A percentile compares a stretch with the other conserved stretches of the same genome.
phyloP scores from a whole-genome alignment of 2,888 invertebrate genomes.

The Acanthosoma haemorrhoidale region DNA sequence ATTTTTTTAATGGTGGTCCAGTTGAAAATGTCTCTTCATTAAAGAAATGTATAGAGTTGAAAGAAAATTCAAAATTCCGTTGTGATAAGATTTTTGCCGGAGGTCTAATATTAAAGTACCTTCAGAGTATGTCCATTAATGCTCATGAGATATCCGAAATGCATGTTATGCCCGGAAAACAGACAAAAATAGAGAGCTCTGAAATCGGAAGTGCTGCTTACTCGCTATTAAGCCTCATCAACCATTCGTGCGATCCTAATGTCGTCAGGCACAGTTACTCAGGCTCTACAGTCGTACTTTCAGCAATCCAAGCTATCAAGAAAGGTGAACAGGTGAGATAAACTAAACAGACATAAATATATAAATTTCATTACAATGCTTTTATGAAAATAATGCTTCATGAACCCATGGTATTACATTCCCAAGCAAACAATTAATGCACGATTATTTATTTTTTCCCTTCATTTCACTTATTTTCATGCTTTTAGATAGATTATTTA shows the following conservation, averaged over 20 bases:
- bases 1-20: conserved; percentile 48
- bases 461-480: no score
- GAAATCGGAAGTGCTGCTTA: conserved; percentile 67
- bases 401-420: not conserved
- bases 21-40: not conserved
- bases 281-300: conserved; percentile 49
- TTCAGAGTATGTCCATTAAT: conserved; percentile 78
- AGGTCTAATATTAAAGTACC: conserved; percentile 63
- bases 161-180: conserved; percentile 24
- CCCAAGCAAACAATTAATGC: no score
- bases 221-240: conserved; percentile 70
- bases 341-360: not conserved
- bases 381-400: not conserved
- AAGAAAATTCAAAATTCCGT: not conserved
- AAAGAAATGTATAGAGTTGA: not conserved
- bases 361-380: not conserved
- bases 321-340: conserved; percentile 57
- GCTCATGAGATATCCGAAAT: conserved; percentile 70
- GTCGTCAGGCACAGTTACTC: conserved; percentile 59
- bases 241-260: conserved; percentile 85
- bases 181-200: conserved; percentile 41
- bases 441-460: no score
- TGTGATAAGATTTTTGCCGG: conserved; percentile 49
- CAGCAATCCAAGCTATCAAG: conserved; percentile 61
- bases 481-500: not conserved